phyloP scores from a whole-genome alignment of 1,140 invertebrate genomes.

The Dysdera silvatica region DNA sequence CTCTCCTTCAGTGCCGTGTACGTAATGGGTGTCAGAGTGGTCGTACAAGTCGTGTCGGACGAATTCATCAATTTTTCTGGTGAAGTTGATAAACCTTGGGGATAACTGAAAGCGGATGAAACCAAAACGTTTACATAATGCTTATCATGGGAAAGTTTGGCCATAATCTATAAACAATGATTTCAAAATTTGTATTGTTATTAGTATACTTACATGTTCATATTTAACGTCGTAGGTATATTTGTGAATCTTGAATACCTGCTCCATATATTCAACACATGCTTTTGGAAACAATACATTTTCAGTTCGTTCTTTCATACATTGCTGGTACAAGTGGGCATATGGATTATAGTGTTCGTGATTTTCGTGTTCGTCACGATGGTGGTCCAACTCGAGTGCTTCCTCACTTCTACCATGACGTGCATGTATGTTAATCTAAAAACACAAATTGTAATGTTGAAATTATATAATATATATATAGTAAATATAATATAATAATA shows the following conservation, averaged over 20 bases:
- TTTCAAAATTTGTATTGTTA: not conserved
- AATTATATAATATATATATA: no score
- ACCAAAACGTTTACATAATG: no score
- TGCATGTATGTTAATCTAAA: conserved; percentile 16
- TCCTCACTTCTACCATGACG: conserved; percentile 14
- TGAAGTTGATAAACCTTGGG: conserved; percentile 7
- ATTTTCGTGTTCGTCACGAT: conserved; percentile 9
- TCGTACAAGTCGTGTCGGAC: conserved; percentile 1
- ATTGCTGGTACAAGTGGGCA: conserved; percentile 21
- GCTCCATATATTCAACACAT: conserved; percentile 17
- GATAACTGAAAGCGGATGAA: conserved; percentile 10
- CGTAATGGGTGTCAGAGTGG: conserved; percentile 7
- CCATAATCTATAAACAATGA: no score
- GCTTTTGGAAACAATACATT: conserved; percentile 2
- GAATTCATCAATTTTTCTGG: not conserved
- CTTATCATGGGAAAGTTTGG: no score
- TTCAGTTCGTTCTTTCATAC: conserved; percentile 5
- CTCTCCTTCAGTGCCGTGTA: not conserved
- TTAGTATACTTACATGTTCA: conserved; percentile 17
- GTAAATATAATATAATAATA: no score
- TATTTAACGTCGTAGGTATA: conserved; percentile 17
- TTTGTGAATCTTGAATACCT: conserved; percentile 6
- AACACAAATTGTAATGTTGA: no score
- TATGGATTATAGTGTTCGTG: conserved; percentile 27
- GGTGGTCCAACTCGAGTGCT: conserved; percentile 5